Evolutionary conservation across 2,797 vertebrate species (phyloP).

Genomic region (Paguma larvata): DNA sequence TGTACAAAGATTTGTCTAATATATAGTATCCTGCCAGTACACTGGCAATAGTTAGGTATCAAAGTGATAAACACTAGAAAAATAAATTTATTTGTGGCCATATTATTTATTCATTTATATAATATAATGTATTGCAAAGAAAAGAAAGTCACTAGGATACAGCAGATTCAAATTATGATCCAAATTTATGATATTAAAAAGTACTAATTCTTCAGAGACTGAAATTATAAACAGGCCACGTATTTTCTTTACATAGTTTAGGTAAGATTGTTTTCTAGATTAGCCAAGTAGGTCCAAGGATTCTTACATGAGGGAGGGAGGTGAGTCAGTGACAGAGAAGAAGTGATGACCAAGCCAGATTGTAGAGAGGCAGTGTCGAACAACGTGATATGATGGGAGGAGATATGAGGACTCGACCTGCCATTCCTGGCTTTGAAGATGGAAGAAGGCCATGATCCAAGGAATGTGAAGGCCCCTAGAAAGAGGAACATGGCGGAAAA

Average conservation of each 20-base stretch:
- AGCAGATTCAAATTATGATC: background rate
- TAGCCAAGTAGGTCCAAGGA: background rate
- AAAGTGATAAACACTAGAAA: background rate
- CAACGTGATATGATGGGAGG: background rate
- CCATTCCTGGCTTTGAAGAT: background rate
- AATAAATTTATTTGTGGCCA: background rate
- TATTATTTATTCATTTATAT: slow-evolving; percentile 13
- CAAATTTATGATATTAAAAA: background rate
- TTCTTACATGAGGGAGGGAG: background rate
- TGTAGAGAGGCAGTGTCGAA: background rate
- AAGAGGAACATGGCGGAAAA: background rate
- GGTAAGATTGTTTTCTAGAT: background rate
- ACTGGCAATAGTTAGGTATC: background rate
- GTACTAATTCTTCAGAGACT: background rate
- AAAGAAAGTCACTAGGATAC: background rate
- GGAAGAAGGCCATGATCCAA: background rate
- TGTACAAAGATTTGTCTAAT: background rate
- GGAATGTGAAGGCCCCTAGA: background rate
- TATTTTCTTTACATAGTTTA: background rate
- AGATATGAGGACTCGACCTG: background rate
- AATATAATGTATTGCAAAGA: background rate
- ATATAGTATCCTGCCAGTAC: background rate
- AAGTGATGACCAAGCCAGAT: background rate
- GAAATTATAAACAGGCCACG: background rate
- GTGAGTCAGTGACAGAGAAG: background rate